Base-by-base conservation (phyloP, 92 coral and sea anemone genomes). In the Epizoanthus ramosus region DNA sequence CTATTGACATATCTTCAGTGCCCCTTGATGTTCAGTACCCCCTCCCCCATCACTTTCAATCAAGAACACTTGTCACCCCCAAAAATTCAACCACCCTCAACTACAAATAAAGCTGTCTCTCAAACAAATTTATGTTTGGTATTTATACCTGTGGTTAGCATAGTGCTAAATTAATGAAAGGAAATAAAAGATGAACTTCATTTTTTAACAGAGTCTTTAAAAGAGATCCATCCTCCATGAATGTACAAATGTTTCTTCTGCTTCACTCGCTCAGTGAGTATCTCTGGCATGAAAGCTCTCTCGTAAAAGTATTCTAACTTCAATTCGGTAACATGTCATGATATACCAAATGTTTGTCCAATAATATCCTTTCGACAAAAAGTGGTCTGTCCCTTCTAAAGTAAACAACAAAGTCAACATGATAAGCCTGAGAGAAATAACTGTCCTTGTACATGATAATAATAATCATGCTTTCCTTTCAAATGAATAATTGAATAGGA, bases 221-320 rank as follows among this genome's bases (percentile, higher is more conserved):
- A 73, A 53, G 79, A 16, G 41, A 73, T 73, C 79, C 79, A 73
- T 53, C 79, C 79, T 10, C 79, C 79, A 73, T 73, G 79, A 73
- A 73, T 52, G 35, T 73, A 73, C n/a, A 73, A 54, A 9, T 25
- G 52, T 72, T 73, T 73, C 35, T 53, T 73, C 18, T 43, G 24
- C 52, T 73, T 73, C 58, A 73, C 79, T 33, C 45, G 57, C 79
- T 73, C 79, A 73, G 79, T 73, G 52, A 73, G 58, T 21, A 73
- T 73, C 77, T 72, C 79, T 73, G 79, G 63, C 63, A 73, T 21
- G 58, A 57, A 50, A 50, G 79, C 63, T 57, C 63, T 53, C 58
- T 73, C 52, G 63, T n/a, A n/a, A n/a, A n/a, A n/a, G n/a, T n/a
- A n/a, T n/a, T n/a, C n/a, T n/a, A n/a, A n/a, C n/a, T n/a, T n/a